Percentiles rank a stretch among this genome's conserved stretches.
These are phyloP conservation scores for Morus bassanus DNA, from an alignment of 2,797 vertebrate species.

Conservation along the genomic window DNA sequence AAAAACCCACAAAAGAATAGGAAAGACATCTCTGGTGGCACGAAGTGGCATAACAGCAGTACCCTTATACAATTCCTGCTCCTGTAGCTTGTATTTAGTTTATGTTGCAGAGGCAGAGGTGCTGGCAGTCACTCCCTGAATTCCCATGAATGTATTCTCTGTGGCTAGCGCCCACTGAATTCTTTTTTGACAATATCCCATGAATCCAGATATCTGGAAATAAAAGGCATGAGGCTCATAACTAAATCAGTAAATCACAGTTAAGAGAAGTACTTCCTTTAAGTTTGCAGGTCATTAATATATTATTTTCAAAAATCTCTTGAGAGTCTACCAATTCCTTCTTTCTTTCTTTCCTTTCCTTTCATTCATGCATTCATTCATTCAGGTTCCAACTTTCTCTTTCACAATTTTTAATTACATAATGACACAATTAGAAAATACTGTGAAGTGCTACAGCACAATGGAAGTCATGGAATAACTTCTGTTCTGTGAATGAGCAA, in stretches of 20 bases:
- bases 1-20: constrained; percentile 33
- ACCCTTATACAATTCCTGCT: neutral
- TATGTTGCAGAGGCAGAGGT: neutral
- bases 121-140: neutral
- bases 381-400: neutral
- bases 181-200: neutral
- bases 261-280: neutral
- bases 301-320: neutral
- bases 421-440: neutral
- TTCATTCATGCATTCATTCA: neutral
- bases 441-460: neutral
- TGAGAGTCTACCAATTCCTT: neutral
- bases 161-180: neutral
- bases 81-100: neutral
- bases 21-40: constrained; percentile 22
- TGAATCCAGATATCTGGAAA: neutral
- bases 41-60: neutral
- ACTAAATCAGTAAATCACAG: neutral
- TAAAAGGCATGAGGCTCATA: neutral
- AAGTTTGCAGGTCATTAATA: neutral
- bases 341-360: neutral
- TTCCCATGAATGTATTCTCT: neutral
- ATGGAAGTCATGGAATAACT: neutral
- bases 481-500: neutral
- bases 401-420: neutral